A percentile compares a stretch with the other conserved stretches of the same genome.
phyloP scores from a whole-genome alignment of 2,113 vertebrate species.

The Bufo gargarizans region DNA sequence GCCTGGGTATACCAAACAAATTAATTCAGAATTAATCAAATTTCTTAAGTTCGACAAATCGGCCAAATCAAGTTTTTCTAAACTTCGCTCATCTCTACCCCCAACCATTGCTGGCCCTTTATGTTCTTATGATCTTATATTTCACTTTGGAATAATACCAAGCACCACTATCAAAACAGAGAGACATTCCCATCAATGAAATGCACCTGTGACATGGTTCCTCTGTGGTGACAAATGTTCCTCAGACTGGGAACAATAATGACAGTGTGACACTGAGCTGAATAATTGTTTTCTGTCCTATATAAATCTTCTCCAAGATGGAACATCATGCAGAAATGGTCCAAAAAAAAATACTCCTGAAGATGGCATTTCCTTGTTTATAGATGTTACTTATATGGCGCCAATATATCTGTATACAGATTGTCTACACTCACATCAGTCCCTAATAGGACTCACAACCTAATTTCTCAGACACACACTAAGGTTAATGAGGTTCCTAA shows the following conservation, averaged over 20 bases:
- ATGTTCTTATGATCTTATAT: slow-evolving; percentile 54
- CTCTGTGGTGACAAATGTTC: slow-evolving; percentile 69
- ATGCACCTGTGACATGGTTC: slow-evolving; percentile 65
- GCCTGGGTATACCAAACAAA: no score
- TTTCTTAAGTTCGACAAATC: no score
- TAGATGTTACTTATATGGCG: no score
- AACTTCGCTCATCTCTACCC: no score
- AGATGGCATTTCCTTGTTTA: neutral
- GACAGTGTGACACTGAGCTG: slow-evolving; percentile 66
- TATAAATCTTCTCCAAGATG: slow-evolving; percentile 69
- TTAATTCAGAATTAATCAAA: no score
- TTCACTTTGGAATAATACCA: slow-evolving; percentile 62
- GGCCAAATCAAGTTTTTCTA: no score
- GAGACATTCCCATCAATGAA: slow-evolving; percentile 66
- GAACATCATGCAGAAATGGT: slow-evolving; percentile 59
- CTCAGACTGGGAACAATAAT: slow-evolving; percentile 68
- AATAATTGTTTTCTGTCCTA: slow-evolving; percentile 69
- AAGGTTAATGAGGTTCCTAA: no score
- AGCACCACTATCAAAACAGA: slow-evolving; percentile 62
- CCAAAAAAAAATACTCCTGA: no score
- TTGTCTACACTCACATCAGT: no score
- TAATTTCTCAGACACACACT: no score
- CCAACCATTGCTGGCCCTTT: neutral
- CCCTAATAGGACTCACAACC: no score
- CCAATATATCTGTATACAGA: no score